phyloP scores from a whole-genome alignment of 2,113 vertebrate species.

The Oxyura jamaicensis region DNA sequence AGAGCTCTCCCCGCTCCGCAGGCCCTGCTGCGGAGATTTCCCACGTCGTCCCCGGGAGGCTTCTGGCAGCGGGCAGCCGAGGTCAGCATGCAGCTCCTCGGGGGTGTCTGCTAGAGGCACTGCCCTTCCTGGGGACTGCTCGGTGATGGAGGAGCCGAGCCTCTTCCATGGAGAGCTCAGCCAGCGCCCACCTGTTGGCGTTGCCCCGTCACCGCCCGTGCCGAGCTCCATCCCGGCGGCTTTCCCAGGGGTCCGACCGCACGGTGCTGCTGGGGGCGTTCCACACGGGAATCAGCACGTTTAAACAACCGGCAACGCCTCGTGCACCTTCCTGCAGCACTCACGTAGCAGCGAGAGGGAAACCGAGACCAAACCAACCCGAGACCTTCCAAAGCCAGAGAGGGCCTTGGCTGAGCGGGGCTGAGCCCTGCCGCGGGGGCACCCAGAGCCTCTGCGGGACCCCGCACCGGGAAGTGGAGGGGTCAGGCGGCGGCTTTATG shows the following conservation, averaged over 20 bases:
- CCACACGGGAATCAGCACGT: not conserved
- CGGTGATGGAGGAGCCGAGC: too few species aligned
- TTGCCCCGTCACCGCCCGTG: too few species aligned
- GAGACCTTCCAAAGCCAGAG: too few species aligned
- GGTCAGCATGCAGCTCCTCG: rapidly evolving
- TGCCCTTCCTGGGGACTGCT: not conserved
- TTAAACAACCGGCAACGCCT: not conserved
- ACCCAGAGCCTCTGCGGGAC: too few species aligned
- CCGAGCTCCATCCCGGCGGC: not conserved
- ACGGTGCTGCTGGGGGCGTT: rapidly evolving
- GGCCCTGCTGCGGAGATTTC: not conserved
- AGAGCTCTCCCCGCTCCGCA: not conserved
- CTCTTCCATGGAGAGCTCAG: not conserved
- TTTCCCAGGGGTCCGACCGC: not conserved
- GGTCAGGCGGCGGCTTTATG: not conserved
- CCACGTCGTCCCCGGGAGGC: not conserved
- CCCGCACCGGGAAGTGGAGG: not conserved
- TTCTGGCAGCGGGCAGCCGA: not conserved
- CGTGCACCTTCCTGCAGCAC: not conserved
- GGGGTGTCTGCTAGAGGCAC: not conserved
- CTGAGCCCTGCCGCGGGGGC: too few species aligned
- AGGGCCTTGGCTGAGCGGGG: too few species aligned
- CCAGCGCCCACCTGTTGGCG: not conserved
- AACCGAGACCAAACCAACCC: not conserved
- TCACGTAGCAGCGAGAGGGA: too few species aligned